Base-by-base conservation (phyloP, 92 coral and sea anemone species). In the Pocillopora meandrina region DNA sequence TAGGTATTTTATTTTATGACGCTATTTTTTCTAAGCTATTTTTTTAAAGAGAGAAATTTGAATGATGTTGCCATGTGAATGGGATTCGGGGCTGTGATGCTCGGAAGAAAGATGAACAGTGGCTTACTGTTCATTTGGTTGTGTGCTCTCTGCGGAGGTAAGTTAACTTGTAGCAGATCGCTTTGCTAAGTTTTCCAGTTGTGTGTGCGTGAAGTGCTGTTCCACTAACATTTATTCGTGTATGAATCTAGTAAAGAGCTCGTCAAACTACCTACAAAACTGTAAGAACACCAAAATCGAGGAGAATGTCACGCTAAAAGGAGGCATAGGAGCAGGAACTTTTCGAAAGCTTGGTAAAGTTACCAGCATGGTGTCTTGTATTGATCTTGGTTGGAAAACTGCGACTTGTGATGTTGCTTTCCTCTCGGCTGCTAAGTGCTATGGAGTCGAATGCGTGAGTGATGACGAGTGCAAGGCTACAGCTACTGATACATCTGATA, bases 301-400 rank as follows among this genome's bases (percentile, higher is more conserved):
- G 85, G 98, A 95, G 84, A 95, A 97, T 79, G 99, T 97, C 75
- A 97, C 99, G 12, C 75, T 97, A 57, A 92, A 96, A 57, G 99
- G 99, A 36, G 99, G 99, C 21, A 93, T 97, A 71, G 96, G 99
- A 49, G 99, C 99, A 16, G 99, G 99, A 15, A 97, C 99, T 12
- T 97, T 97, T 85, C 84, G 93, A 78, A 97, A 92, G 85, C 93
- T 97, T 80, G 99, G 98, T 33, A 91, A 93, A 88, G 99, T 97
- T 31, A 92, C 98, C 12, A 92, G 95, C 76, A 97, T 97, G 99
- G 98, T 89, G 35, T 95, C 99, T 21, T 97, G 99, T 80, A 90
- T 97, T 77, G 97, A 97, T 78, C 92, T 97, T 84, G 95, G 99
- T 87, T 97, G 99, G 76, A 97, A 95, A 87, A 93, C 92, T 2